Evolutionary conservation across 2,888 invertebrate genomes (phyloP), one percentile per base, ranked within the genome.

Genomic region (Watsonalla cultraria): DNA sequence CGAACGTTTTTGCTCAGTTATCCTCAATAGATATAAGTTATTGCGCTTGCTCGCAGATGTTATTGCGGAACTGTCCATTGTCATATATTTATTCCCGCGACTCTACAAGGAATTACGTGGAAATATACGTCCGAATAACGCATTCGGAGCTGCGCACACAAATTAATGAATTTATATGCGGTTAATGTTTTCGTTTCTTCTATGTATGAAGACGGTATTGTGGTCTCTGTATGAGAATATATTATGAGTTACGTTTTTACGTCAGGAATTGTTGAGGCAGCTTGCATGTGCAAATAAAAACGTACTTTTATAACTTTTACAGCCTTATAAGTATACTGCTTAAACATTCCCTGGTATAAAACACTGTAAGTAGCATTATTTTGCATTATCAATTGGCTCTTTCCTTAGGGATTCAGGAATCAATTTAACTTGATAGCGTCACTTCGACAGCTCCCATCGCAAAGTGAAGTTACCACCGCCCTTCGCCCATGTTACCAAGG

Each of bases 401-500:
- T 2, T 14, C 13, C 14, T 35, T 37, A 37, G 7, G n/a, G 14
- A 15, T 49, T 49, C 6, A 52, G 49, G 52, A 60, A 65, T 65
- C 58, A 56, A 60, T 62, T 62, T 57, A 61, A 62, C 59, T 68
- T 64, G 15, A 55, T 53, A 54, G 61, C 60, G 51, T 59, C 53
- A 46, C 50, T 59, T 51, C 51, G 54, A 60, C 60, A 52, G 55
- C 51, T 51, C 45, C 45, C 46, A 14, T 46, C 50, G 47, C 51
- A 35, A 49, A 37, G 14, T 49, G 9, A 14, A 37, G 15, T 37
- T 14, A 37, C 51, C 51, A 52, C 56, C 54, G 54, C 24, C 24
- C 24, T 54, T 58, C 57, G 59, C 59, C 54, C 61, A 45, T 54
- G 53, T 47, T 51, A 57, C 51, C 61, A 61, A 61, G 60, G 57